These are phyloP conservation scores for Platycercus adscitus DNA, from an alignment of 2,113 vertebrate genomes.

Conservation along the genomic window DNA sequence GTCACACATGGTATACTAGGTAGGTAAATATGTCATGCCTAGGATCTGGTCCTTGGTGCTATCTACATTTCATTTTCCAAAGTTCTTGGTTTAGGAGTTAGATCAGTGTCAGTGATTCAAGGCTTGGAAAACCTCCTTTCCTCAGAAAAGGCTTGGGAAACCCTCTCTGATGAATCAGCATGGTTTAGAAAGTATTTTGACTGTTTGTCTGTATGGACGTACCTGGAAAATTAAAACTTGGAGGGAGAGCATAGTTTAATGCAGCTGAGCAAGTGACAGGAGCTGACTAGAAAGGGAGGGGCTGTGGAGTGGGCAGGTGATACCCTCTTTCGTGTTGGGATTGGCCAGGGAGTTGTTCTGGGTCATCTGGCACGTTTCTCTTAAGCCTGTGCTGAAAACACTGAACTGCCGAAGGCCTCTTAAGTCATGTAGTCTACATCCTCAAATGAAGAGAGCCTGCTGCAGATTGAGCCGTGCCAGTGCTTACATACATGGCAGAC, in stretches of 20 bases:
- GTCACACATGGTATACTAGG: background rate
- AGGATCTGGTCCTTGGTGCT: background rate
- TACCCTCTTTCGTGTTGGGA: background rate
- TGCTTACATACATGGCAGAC: background rate
- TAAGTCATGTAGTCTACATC: background rate
- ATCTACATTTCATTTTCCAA: background rate
- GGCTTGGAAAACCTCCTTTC: background rate
- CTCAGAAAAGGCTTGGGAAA: background rate
- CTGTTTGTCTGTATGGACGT: background rate
- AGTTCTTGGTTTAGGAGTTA: background rate
- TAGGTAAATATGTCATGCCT: background rate
- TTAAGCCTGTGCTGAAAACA: background rate
- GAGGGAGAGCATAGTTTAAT: background rate
- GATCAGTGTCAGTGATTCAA: slow-evolving; percentile 4
- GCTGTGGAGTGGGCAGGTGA: background rate
- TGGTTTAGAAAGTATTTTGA: slow-evolving; percentile 1
- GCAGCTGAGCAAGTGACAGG: background rate
- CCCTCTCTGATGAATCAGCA: background rate
- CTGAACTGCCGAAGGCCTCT: background rate
- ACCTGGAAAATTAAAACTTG: background rate
- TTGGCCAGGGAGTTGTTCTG: background rate
- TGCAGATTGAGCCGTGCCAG: slow-evolving; percentile 16
- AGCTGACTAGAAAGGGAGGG: background rate
- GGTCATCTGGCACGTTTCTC: fast-evolving
- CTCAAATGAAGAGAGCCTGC: background rate